Base-by-base conservation (phyloP, 92 coral and sea anemone species). In the Metridium senile region DNA sequence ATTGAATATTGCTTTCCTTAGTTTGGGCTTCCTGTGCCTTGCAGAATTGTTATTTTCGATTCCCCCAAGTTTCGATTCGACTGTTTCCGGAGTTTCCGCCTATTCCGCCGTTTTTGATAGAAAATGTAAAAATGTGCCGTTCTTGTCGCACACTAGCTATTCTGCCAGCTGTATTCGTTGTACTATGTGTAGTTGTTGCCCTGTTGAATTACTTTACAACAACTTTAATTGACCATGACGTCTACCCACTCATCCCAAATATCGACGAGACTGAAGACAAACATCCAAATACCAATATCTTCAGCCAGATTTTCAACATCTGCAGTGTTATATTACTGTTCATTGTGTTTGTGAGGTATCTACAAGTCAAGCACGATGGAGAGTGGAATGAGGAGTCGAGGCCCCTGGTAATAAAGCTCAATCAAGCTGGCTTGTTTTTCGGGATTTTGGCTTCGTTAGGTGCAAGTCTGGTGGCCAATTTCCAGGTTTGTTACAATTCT, bases 301-400 rank as follows among this genome's bases (percentile, higher is more conserved):
- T 94, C 67, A 86, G 89, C 0, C 90, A 89, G 77, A 66, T 95
- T 20, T 86, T 92, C 67, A 89, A 95, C 53, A 65, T 95, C 7
- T 85, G 91, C 39, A 75, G 91, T 17, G 84, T 86, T 34, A 22
- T 95, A 33, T 83, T 82, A 21, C 21, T 89, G 56, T 29, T 89
- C 11, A 83, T 86, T 10, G 68, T 90, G 19, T 87, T 86, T 58
- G 89, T 95, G 19, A 73, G 99, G 9, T 93, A 74, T 54, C 79
- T 95, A 9, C 99, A 95, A 77, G 72, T 95, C 32, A 85, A 84
- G 65, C 96, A 91, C 25, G 99, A 95, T 69, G 96, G 90, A 0
- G 99, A 89, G 43, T 87, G 91, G 89, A 84, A 89, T 46, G 93
- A 89, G 31, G 91, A 72, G n/a, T 91, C 89, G 74, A 74, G 89